phyloP scores from a whole-genome alignment of 2,888 invertebrate species.

The Ochropleura plecta region DNA sequence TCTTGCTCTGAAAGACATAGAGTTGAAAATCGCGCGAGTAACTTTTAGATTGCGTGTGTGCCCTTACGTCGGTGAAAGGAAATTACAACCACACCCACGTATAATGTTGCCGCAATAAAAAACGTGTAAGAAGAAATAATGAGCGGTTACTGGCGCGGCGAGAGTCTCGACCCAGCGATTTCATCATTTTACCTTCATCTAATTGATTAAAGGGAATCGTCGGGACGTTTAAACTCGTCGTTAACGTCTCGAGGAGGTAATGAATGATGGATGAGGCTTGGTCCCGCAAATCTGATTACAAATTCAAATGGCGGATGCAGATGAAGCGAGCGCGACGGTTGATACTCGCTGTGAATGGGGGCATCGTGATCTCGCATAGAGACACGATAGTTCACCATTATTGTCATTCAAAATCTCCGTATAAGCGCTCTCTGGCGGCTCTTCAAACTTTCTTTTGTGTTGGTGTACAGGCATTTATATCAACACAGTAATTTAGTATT shows the following conservation, averaged over 20 bases:
- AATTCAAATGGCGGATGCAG: slow-evolving; percentile 85
- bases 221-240: slow-evolving; percentile 71
- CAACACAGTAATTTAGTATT: slow-evolving; percentile 27
- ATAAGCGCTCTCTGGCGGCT: slow-evolving; percentile 40
- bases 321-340: slow-evolving; percentile 78
- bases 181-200: slow-evolving; percentile 84
- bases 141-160: slow-evolving; percentile 90
- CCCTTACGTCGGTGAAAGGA: slow-evolving; percentile 91
- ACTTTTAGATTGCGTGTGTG: slow-evolving; percentile 87
- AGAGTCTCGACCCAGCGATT: slow-evolving; percentile 80
- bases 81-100: slow-evolving; percentile 91
- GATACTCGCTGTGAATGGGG: slow-evolving; percentile 82
- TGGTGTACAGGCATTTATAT: slow-evolving; percentile 44
- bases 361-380: slow-evolving; percentile 78
- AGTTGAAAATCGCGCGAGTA: slow-evolving; percentile 69
- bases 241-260: slow-evolving; percentile 68
- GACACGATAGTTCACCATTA: slow-evolving; percentile 69
- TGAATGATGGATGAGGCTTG: slow-evolving; percentile 87
- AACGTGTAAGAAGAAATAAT: slow-evolving; percentile 91
- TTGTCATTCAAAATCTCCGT: slow-evolving; percentile 74
- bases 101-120: slow-evolving; percentile 90
- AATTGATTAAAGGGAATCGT: slow-evolving; percentile 87
- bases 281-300: slow-evolving; percentile 84
- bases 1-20: slow-evolving; percentile 40
- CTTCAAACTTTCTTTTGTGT: slow-evolving; percentile 49